Percentiles rank a stretch among this genome's conserved stretches.
phyloP scores from a whole-genome alignment of 2,113 vertebrate genomes.

The Neogale vison region DNA sequence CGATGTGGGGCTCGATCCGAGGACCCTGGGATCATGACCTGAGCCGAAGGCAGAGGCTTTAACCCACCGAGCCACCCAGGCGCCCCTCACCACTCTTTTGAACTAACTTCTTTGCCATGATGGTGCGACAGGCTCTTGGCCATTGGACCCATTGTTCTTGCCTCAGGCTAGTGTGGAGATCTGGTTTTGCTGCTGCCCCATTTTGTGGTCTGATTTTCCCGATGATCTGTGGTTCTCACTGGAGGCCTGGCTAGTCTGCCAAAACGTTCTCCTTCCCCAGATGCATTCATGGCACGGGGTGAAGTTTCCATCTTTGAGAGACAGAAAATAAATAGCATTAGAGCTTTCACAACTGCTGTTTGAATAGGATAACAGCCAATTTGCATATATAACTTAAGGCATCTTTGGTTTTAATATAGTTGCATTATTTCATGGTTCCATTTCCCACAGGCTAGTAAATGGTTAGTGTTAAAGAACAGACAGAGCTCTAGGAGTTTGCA shows the following conservation, averaged over 20 bases:
- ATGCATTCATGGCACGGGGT: not conserved
- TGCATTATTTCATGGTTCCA: not conserved
- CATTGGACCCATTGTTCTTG: not conserved
- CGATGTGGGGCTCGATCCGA: no score
- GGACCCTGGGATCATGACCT: no score
- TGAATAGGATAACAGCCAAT: not conserved
- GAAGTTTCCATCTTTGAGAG: not conserved
- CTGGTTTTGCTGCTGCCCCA: not conserved
- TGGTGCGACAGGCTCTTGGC: not conserved
- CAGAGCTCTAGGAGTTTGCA: not conserved
- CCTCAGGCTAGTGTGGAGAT: not conserved
- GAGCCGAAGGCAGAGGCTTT: no score
- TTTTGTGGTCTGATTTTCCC: not conserved
- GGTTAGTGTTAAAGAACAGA: not conserved
- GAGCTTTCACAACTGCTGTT: not conserved
- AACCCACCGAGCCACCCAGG: no score
- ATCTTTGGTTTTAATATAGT: not conserved
- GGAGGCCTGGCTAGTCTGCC: not conserved
- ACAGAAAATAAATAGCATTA: not conserved
- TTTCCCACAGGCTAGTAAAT: not conserved
- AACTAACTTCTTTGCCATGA: not conserved
- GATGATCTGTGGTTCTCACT: not conserved
- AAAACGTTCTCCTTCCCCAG: not conserved
- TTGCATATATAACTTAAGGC: not conserved
- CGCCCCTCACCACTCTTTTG: not conserved